Base-by-base conservation (phyloP, 2,888 invertebrate genomes). In the Pristionchus maxplancki region DNA sequence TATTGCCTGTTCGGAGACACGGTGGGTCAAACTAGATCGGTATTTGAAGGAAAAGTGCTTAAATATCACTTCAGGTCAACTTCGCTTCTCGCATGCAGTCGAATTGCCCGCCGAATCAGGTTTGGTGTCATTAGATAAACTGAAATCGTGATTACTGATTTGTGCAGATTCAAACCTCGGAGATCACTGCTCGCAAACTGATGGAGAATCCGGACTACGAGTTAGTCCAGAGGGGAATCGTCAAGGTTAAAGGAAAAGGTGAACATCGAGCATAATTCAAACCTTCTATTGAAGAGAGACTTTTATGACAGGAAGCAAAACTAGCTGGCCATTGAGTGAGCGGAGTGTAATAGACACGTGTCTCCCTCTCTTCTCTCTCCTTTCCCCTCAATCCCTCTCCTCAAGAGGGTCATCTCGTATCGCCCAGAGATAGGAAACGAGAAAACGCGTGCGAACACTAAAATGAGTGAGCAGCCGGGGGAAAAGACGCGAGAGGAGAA, bases 1-100 rank as follows among this genome's bases (percentile, higher is more conserved):
- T 97, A 97, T 95, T 97, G 97, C 88, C 96, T 97, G 0, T 98
- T 98, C 94, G 98, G 98, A 0, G 97, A 97, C 94, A 97, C 97
- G 0, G 98, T 98, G 0, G 97, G 97, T 93, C 93, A 17, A 91
- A 93, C 44, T 94, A 93, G 9, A 92, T 93, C 31, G 94, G 94
- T 20, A 93, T 94, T 44, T 93, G 94, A 62, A 94, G 94, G 4
- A 37, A 11, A 17, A 37, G 9, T 34, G 3, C 11, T 11, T 11
- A 13, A 71, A 20, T 37, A 34, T 20, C 37, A 44, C 6, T 87
- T 44, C 48, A 93, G 92, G 93, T 94, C 0, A 94, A 94, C 84
- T 94, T 94, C 64, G 93, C 94, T 24, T 94, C 94, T 13, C 90
- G 94, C 62, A 94, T 94, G 94, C 94, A 94, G 88, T 93, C 93